Base-by-base conservation (phyloP, 2,888 invertebrate genomes). In the Troides oblongomaculatus region DNA sequence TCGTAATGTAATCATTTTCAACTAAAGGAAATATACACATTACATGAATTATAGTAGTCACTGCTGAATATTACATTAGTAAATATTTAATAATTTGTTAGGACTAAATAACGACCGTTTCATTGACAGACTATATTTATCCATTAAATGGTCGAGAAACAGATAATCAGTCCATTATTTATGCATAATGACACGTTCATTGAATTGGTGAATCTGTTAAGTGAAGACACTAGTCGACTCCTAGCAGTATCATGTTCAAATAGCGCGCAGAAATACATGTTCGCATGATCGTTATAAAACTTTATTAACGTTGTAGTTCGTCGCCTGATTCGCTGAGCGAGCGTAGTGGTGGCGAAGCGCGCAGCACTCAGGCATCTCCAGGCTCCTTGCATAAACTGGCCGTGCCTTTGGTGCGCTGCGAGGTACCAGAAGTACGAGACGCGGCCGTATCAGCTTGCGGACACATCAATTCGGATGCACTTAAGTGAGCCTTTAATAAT, bases 381-480 rank as follows among this genome's bases (percentile, higher is more conserved):
- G 94, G 95, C 50, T 96, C 97, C 39, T 93, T 99, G 46, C 99
- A 99, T 88, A 99, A 99, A 89, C 94, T 98, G 75, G 95, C 99
- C 17, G 97, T 98, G 70, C 99, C 98, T 12, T 93, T 99, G 75
- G 94, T 99, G 68, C 94, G 98, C 68, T 99, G 98, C 89, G 99
- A 99, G 88, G 96, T 97, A 67, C 94, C 95, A 1, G 99, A 99
- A 85, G 97, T 99, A 73, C 93, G 99, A 71, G 99, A 99, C 89
- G 96, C 98, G 1, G 98, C 98, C 8, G 97, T 99, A 18, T 95
- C 96, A 76, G 99, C 99, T 1, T 94, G 99, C 73, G 99, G 99
- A 66, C 97, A 98, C 92, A 97, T 98, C 81, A 99, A 99, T 88
- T 96, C 98, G 23, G 96, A 97, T 76, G 98, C 99, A 12, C 94